These are phyloP conservation scores for Delichon dasypus DNA, from an alignment of 2,797 vertebrate species.

Conservation along the genomic window DNA sequence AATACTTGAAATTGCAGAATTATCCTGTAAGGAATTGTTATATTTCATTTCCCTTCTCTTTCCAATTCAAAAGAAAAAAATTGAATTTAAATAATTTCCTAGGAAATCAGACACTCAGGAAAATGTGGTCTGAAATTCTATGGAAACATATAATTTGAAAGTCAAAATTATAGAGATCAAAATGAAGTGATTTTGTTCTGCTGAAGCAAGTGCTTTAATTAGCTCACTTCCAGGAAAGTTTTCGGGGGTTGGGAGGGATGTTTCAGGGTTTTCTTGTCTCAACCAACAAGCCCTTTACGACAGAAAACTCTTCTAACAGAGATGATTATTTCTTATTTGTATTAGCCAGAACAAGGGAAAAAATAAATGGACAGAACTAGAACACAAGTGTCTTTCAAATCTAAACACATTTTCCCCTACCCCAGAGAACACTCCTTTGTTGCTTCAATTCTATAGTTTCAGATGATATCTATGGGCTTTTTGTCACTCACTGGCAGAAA, in stretches of 20 bases:
- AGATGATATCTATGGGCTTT: background rate
- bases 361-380: background rate
- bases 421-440: background rate
- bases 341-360: background rate
- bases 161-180: background rate
- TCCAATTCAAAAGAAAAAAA: background rate
- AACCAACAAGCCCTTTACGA: background rate
- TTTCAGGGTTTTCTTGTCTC: background rate
- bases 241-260: background rate
- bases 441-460: background rate
- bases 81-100: constrained; percentile 12
- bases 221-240: background rate
- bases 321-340: background rate
- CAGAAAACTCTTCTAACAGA: background rate
- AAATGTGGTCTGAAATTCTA: background rate
- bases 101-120: background rate
- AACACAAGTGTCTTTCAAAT: background rate
- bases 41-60: background rate
- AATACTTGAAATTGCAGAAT: background rate
- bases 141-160: constrained; percentile 1
- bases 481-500: background rate
- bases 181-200: background rate
- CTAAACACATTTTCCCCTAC: background rate
- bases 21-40: background rate
- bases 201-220: background rate